Evolutionary conservation across 2,888 invertebrate species (phyloP).

Genomic region (Agonopterix subpropinquella): DNA sequence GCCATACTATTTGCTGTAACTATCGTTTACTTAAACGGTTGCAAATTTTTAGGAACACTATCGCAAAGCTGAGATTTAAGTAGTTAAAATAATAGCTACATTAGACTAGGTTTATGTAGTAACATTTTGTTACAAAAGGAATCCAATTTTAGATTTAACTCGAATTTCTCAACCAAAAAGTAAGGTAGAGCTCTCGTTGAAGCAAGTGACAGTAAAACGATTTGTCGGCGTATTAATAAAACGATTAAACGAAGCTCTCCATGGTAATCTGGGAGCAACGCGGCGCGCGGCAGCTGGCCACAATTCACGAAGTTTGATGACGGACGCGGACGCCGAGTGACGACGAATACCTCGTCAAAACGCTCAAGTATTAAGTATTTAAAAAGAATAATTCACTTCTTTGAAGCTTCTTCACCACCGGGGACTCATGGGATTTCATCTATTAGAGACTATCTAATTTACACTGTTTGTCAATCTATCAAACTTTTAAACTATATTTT

Average conservation of each 20-base stretch:
- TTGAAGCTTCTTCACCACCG: too few relatives aligned
- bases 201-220: conserved; percentile 63
- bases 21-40: background rate
- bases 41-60: too few relatives aligned
- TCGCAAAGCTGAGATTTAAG: too few relatives aligned
- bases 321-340: conserved; percentile 40
- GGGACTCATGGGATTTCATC: too few relatives aligned
- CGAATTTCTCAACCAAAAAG: conserved; percentile 13
- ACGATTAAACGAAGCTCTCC: conserved; percentile 73
- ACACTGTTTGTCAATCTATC: too few relatives aligned
- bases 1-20: conserved; percentile 2
- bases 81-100: too few relatives aligned
- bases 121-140: too few relatives aligned
- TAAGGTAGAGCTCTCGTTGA: conserved; percentile 31
- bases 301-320: conserved; percentile 72
- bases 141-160: background rate
- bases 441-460: too few relatives aligned
- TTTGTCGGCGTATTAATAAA: conserved; percentile 75
- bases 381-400: too few relatives aligned
- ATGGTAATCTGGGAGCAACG: conserved; percentile 69
- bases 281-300: conserved; percentile 67
- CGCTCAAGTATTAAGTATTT: too few relatives aligned
- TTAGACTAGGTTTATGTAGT: too few relatives aligned
- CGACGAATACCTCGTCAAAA: background rate
- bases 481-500: too few relatives aligned